Conservation (phyloP, 2,888 invertebrate genomes). For the Kuschelorhynchus macadamiae region DNA sequence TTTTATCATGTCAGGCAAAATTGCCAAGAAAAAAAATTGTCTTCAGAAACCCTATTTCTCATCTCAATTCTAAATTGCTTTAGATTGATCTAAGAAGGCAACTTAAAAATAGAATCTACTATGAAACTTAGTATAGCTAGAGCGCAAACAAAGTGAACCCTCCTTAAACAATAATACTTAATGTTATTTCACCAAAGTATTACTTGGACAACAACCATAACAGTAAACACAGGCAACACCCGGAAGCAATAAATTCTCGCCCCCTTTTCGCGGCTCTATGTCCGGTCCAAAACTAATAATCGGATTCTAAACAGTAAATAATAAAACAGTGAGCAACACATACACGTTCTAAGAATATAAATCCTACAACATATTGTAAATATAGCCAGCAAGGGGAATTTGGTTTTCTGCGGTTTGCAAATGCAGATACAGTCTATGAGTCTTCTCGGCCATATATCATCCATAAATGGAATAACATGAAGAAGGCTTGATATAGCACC, state of each 20-base stretch:
- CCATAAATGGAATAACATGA: slow-evolving; percentile 61
- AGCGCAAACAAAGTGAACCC: too few species aligned
- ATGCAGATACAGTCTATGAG: slow-evolving; percentile 46
- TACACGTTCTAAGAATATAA: slow-evolving; percentile 42
- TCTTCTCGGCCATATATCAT: slow-evolving; percentile 59
- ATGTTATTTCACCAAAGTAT: too few species aligned
- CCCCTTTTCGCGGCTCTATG: slow-evolving; percentile 20
- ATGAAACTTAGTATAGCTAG: too few species aligned
- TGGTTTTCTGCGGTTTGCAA: slow-evolving; percentile 39
- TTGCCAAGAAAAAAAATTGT: too few species aligned
- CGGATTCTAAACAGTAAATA: slow-evolving; percentile 31
- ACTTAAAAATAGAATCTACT: too few species aligned
- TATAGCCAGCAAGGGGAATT: slow-evolving; percentile 30
- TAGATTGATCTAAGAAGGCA: too few species aligned
- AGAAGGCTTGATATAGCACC: slow-evolving; percentile 61
- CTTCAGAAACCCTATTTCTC: too few species aligned
- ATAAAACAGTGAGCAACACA: slow-evolving; percentile 27
- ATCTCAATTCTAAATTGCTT: too few species aligned
- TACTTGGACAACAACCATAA: too few species aligned
- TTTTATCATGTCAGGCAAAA: too few species aligned
- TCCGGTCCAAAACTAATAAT: slow-evolving; percentile 40
- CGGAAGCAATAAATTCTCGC: slow-evolving; percentile 35
- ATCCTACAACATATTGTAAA: slow-evolving; percentile 47
- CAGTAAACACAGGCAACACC: too few species aligned
- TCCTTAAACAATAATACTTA: too few species aligned